Base-by-base conservation (phyloP, 2,113 vertebrate species). In the Oophaga pumilio region DNA sequence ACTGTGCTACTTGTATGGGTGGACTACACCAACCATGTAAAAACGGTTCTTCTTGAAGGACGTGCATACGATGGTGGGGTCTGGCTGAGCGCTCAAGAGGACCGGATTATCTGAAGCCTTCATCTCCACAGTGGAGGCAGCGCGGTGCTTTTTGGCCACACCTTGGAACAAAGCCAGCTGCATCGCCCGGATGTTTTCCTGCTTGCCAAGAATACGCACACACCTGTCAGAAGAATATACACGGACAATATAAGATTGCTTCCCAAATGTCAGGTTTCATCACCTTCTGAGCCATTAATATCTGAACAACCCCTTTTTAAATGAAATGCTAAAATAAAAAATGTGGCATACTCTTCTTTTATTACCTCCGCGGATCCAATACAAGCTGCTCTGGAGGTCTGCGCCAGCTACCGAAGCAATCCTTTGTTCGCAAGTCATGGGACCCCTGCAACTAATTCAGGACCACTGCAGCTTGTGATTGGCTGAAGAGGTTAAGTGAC, bases 41-140 rank as follows among this genome's bases (percentile, higher is more conserved):
- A 99, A 99, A 83, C 98, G 96, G 83, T 99, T 99, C 93, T 99
- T 99, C 92, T 99, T 99, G 89, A 99, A 99, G 28, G 97, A 96
- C 0, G 97, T 98, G 93, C 97, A 99, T 91, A 99, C 96, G 85
- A 99, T 91, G 87, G 96, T 99, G 0, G 98, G 98, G 91, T 99
- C 98, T 5, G 97, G 94, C 90, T 96, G 96, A 8, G 94, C 87
- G 87, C 94, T 97, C 89, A 99, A 95, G 7, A 99, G 94, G 87
- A 97, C 97, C 0, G 98, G 98, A 90, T 99, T 99, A 90, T 99
- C 98, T 0, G 97, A 99, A 15, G 98, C 98, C 90, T 98, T 99
- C 98, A 99, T 99, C 92, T 99, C 98, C 56, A 99, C 96, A 0
- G 98, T 99, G 87, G 97, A 94, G 0, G 97, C 97, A 50, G 96